phyloP scores from a whole-genome alignment of 2,113 vertebrate genomes.

The Atherinomorus stipes region DNA sequence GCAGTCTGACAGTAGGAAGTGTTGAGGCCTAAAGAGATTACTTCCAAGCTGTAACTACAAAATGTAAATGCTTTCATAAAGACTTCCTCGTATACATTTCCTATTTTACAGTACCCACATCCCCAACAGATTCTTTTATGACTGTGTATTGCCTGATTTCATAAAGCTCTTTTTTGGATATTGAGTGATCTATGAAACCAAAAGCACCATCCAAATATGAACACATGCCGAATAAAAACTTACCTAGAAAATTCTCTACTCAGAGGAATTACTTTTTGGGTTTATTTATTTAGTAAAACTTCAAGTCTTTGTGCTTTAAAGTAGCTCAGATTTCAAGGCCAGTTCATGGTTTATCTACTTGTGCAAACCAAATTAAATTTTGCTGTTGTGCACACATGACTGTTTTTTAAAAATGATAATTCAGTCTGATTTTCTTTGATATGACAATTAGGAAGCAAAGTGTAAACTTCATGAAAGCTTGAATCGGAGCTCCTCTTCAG shows the following conservation, averaged over 20 bases:
- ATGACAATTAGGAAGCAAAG: neutral
- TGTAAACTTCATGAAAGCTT: neutral
- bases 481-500: neutral
- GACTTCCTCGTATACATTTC: slow-evolving; percentile 60
- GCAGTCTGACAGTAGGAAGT: slow-evolving; percentile 74
- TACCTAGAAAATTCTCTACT: too few species aligned
- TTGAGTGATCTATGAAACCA: neutral
- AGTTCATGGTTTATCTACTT: too few species aligned
- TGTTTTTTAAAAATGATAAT: neutral
- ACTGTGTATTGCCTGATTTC: neutral
- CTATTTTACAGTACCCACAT: slow-evolving; percentile 16
- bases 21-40: slow-evolving; percentile 62
- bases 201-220: neutral
- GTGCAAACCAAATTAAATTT: neutral
- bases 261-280: too few species aligned
- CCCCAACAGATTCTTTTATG: neutral
- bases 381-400: neutral
- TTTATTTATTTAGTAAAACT: too few species aligned
- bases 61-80: slow-evolving; percentile 40
- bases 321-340: too few species aligned
- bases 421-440: neutral
- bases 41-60: slow-evolving; percentile 46
- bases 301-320: too few species aligned
- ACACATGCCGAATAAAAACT: too few species aligned
- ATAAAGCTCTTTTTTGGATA: neutral